Evolutionary conservation across 2,797 vertebrate species (phyloP).

Genomic region (Halcyon smyrnensis): DNA sequence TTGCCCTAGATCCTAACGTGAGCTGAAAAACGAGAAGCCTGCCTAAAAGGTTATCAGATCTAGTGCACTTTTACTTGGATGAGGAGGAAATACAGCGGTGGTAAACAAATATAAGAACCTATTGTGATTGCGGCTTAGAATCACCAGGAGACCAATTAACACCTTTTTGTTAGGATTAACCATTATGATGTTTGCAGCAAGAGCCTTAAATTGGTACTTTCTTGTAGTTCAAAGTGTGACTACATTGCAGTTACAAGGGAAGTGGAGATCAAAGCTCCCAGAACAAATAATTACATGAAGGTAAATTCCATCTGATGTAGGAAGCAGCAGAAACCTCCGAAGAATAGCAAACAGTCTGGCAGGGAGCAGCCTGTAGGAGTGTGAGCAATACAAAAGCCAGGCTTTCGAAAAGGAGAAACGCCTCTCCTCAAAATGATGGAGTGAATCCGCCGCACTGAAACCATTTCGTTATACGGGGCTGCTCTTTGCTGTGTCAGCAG

Average conservation of each 20-base stretch:
- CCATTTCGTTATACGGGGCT: background rate
- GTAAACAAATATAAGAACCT: conserved; percentile 64
- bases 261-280: conserved; percentile 76
- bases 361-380: conserved; percentile 3
- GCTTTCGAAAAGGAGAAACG: conserved; percentile 31
- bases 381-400: conserved; percentile 20
- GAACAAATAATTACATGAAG: conserved; percentile 75
- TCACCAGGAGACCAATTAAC: conserved; percentile 75
- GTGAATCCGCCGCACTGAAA: background rate
- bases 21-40: background rate
- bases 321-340: conserved; percentile 53
- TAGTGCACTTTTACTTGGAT: conserved; percentile 4
- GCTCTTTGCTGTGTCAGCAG: background rate
- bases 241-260: conserved; percentile 53
- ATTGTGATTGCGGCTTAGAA: conserved; percentile 56
- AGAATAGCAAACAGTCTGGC: conserved; percentile 46
- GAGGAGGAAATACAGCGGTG: conserved; percentile 32
- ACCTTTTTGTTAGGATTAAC: conserved; percentile 74
- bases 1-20: background rate
- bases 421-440: background rate
- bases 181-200: conserved; percentile 67
- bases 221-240: conserved; percentile 71
- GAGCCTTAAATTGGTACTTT: conserved; percentile 65
- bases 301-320: conserved; percentile 63
- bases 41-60: conserved; percentile 4